Conservation (phyloP, 2,797 vertebrate genomes). For the Lacerta bilineata region DNA sequence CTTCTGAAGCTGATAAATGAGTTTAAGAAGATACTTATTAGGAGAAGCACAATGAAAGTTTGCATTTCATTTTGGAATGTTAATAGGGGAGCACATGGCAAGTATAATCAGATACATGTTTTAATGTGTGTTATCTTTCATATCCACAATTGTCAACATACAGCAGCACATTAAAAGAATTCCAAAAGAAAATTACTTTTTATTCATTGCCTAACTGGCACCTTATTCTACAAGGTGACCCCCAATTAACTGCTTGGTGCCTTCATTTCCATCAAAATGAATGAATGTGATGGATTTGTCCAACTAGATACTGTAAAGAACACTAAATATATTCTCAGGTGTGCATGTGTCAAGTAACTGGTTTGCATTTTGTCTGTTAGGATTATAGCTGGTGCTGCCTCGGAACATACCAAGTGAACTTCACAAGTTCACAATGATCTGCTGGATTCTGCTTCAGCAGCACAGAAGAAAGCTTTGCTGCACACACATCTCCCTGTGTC, state of each 20-base stretch:
- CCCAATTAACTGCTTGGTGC: slow-evolving; percentile 13
- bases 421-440: too few species aligned
- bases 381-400: not conserved
- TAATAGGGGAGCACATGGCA: slow-evolving; percentile 6
- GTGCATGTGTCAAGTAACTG: not conserved
- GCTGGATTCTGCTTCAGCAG: too few species aligned
- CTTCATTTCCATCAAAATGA: slow-evolving; percentile 2
- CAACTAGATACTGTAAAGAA: not conserved
- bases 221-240: slow-evolving; percentile 8
- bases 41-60: slow-evolving; percentile 17
- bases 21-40: slow-evolving; percentile 43
- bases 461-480: not conserved
- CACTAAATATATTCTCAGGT: not conserved
- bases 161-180: slow-evolving; percentile 4
- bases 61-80: slow-evolving; percentile 38
- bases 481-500: not conserved
- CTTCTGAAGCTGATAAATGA: slow-evolving; percentile 15
- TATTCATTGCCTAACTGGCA: not conserved
- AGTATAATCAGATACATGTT: not conserved
- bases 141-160: slow-evolving; percentile 34
- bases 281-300: not conserved
- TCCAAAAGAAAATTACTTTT: not conserved
- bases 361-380: not conserved
- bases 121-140: slow-evolving; percentile 26
- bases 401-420: not conserved